A percentile compares a stretch with the other conserved stretches of the same genome.
These are phyloP conservation scores for Propithecus deckenii DNA, from an alignment of 2,797 vertebrate species.

Conservation along the genomic window DNA sequence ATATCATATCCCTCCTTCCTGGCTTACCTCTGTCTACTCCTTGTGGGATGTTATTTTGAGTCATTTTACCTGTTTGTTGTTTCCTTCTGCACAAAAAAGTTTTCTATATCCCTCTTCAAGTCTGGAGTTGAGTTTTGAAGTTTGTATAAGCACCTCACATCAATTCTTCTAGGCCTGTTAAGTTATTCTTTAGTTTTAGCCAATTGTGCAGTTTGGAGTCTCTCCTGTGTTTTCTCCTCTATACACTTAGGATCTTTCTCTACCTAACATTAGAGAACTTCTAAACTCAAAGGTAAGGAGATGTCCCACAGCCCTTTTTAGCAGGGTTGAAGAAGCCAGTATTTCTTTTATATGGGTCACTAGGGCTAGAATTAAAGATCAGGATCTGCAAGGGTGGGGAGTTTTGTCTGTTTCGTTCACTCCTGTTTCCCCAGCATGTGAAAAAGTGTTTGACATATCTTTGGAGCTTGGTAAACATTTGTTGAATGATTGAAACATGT, in stretches of 20 bases:
- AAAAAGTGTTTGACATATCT: not conserved
- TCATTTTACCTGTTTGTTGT: not conserved
- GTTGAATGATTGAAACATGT: not conserved
- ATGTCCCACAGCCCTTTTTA: not conserved
- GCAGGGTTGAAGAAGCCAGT: not conserved
- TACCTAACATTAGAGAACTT: not conserved
- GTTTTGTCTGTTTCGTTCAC: not conserved
- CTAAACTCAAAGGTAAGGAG: not conserved
- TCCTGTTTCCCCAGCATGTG: not conserved
- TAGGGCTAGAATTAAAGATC: not conserved
- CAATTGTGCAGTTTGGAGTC: not conserved
- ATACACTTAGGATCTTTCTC: not conserved
- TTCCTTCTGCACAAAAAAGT: not conserved
- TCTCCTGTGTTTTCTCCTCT: not conserved
- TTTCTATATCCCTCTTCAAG: not conserved
- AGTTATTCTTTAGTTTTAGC: not conserved
- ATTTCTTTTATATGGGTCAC: slow-evolving; percentile 1
- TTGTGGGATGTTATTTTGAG: not conserved
- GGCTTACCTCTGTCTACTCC: not conserved
- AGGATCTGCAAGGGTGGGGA: not conserved
- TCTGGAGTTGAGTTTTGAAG: not conserved
- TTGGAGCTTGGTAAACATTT: not conserved
- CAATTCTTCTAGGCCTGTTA: not conserved
- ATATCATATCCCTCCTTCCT: not conserved
- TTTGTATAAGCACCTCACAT: not conserved